These are phyloP conservation scores for Ceratina calcarata DNA, from an alignment of 1,140 invertebrate species.

Conservation along the genomic window DNA sequence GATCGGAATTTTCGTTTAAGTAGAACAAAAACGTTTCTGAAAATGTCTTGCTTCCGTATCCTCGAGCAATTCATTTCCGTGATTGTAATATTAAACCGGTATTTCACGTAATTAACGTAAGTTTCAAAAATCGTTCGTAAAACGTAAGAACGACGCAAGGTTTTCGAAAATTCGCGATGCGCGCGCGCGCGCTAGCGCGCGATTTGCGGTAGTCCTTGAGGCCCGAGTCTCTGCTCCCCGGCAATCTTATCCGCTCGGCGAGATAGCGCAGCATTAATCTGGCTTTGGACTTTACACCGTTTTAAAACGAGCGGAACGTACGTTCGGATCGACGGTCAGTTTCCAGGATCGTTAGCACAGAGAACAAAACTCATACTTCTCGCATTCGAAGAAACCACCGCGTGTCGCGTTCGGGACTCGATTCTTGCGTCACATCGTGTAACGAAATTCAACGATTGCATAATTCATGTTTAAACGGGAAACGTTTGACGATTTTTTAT, in stretches of 20 bases:
- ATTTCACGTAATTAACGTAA: not conserved
- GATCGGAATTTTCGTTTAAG: not conserved
- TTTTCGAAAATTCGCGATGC: not conserved
- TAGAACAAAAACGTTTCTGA: not conserved
- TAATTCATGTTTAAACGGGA: conserved; percentile 5
- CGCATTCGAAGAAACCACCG: not conserved
- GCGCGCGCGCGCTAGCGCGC: not conserved
- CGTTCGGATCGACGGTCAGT: conserved; percentile 37
- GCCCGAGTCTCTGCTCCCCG: conserved; percentile 49
- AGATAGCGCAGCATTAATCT: conserved; percentile 71
- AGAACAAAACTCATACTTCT: conserved; percentile 21
- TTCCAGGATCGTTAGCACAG: conserved; percentile 57
- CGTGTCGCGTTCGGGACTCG: not conserved
- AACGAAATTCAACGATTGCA: conserved; percentile 28
- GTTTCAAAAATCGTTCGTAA: too few relatives aligned
- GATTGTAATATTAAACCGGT: not conserved
- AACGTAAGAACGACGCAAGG: too few relatives aligned
- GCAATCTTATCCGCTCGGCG: conserved; percentile 70
- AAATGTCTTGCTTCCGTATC: not conserved
- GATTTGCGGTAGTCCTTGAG: conserved; percentile 63
- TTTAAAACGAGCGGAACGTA: conserved; percentile 8
- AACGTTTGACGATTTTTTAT: not conserved
- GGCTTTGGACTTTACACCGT: conserved; percentile 67
- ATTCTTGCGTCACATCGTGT: conserved; percentile 6
- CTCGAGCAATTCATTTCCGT: not conserved